Evolutionary conservation across 2,113 vertebrate species (phyloP), one percentile per base, ranked within the genome.

Genomic region (Eulemur rufifrons): DNA sequence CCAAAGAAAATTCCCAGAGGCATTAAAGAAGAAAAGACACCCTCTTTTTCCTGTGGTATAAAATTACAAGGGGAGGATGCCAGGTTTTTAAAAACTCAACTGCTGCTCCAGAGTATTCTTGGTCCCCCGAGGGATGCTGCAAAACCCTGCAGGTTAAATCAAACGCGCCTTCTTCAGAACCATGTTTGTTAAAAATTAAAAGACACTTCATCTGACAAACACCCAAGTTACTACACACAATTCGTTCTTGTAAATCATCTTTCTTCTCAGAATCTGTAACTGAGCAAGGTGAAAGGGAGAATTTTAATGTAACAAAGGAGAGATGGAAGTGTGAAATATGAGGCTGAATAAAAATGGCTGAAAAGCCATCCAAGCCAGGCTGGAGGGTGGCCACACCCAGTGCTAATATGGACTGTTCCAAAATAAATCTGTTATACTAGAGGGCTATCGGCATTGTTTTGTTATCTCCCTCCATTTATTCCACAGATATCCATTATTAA

Each of bases 321-420:
- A 98, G 97, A 98, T 93, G 98, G 94, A 97, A 97, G 96, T 93
- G 96, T 95, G 96, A 98, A 98, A 95, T 96, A 94, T 87, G 96
- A 98, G 98, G 97, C 98, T 90, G 97, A 98, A 98, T 98, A 98
- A 99, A 99, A 98, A 99, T 99, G 99, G 99, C 99, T 99, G 99
- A 98, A 98, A 97, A 98, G 97, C 98, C 73, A 97, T 76, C 97
- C 97, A 91, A 98, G 98, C 84, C 78, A 32, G 95, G 95, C 95
- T 97, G 84, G 95, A 98, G 98, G 97, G 97, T 96, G 98, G 98
- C 99, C 99, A 99, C 99, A 99, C 99, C 99, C 99, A 98, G 97
- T 88, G 61, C 97, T 94, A 83, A 90, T 96, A 96, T 76, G 85
- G 95, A 98, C 96, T 84, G 39, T 93, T 97, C 97, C 89, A 8